phyloP scores from a whole-genome alignment of 2,113 vertebrate genomes.

The Scatophagus argus region DNA sequence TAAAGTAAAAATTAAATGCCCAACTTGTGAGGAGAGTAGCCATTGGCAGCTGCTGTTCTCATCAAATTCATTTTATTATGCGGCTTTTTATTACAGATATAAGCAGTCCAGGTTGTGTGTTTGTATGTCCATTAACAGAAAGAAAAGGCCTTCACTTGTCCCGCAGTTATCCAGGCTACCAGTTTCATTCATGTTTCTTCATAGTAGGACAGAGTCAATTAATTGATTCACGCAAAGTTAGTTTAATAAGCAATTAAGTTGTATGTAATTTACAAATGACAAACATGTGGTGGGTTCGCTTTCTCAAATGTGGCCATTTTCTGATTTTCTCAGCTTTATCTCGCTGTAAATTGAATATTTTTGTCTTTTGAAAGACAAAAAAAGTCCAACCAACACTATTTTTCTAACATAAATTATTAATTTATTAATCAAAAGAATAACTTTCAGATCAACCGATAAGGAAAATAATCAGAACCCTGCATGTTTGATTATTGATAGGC shows the following conservation, averaged over 20 bases:
- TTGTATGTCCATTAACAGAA: too few relatives aligned
- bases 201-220: background rate
- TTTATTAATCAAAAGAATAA: background rate
- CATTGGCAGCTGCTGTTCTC: background rate
- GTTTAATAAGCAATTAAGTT: background rate
- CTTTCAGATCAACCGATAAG: background rate
- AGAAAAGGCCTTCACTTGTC: too few relatives aligned
- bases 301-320: background rate
- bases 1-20: background rate
- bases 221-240: background rate
- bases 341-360: background rate
- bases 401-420: background rate
- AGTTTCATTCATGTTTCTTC: background rate
- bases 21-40: background rate
- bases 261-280: background rate
- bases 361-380: background rate
- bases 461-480: background rate
- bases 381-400: too few relatives aligned
- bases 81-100: background rate
- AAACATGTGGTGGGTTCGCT: background rate
- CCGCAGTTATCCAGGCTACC: too few relatives aligned
- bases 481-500: background rate
- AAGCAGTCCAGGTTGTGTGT: background rate
- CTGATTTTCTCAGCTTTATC: background rate
- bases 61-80: background rate